Percentiles rank a stretch among this genome's conserved stretches.
phyloP scores from a whole-genome alignment of 2,888 invertebrate genomes.

The Drosophila putrida region DNA sequence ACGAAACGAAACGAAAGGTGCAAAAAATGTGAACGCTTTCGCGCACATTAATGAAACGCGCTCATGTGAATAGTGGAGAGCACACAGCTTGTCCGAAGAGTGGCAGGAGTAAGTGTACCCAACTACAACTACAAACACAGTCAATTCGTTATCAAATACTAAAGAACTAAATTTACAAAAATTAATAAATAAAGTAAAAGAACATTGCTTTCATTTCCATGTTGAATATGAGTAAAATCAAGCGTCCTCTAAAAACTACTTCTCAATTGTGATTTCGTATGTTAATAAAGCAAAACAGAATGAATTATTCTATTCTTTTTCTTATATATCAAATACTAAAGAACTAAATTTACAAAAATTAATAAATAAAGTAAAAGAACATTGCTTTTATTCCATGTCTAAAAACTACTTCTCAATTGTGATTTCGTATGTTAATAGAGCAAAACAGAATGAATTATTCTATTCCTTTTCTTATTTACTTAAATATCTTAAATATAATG shows the following conservation, averaged over 20 bases:
- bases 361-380: neutral
- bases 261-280: no score
- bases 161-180: neutral
- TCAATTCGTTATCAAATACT: slow-evolving; percentile 8
- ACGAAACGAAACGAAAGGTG: slow-evolving; percentile 37
- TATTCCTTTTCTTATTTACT: no score
- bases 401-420: neutral
- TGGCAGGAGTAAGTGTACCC: slow-evolving; percentile 11
- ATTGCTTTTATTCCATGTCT: neutral
- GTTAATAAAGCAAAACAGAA: no score
- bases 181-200: neutral
- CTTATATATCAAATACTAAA: slow-evolving; percentile 8
- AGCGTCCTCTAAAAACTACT: neutral
- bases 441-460: no score
- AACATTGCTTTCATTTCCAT: neutral
- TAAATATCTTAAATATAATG: no score
- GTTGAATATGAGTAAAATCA: neutral
- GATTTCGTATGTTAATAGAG: no score
- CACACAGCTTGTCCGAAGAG: slow-evolving; percentile 19
- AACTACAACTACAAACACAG: slow-evolving; percentile 16
- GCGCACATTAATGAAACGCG: slow-evolving; percentile 68
- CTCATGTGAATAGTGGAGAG: slow-evolving; percentile 47
- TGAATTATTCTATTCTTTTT: no score
- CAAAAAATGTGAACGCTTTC: slow-evolving; percentile 66
- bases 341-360: neutral